phyloP scores from a whole-genome alignment of 1,140 invertebrate species.

The Ips nitidus region DNA sequence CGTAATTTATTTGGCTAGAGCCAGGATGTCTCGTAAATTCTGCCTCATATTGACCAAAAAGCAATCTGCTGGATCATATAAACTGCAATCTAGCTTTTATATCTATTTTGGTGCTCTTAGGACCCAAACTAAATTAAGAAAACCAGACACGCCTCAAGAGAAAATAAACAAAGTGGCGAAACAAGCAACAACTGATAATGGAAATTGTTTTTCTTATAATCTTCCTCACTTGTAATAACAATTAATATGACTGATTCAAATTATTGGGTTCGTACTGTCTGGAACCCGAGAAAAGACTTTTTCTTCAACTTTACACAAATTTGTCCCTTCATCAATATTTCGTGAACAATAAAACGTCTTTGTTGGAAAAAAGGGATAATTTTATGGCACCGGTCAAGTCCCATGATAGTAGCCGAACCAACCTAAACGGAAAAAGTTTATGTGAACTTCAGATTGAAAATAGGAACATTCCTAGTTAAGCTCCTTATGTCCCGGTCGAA shows the following conservation, averaged over 20 bases:
- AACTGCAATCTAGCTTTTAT: slow-evolving; percentile 40
- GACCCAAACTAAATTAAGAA: slow-evolving; percentile 23
- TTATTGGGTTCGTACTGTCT: background rate
- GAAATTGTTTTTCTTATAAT: background rate
- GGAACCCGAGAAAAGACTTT: too few species aligned
- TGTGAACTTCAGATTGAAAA: slow-evolving; percentile 23
- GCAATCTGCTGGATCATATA: slow-evolving; percentile 42
- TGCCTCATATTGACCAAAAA: slow-evolving; percentile 36
- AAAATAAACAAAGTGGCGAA: slow-evolving; percentile 9
- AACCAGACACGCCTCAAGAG: slow-evolving; percentile 15
- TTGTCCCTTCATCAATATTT: background rate
- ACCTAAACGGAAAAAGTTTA: slow-evolving; percentile 11
- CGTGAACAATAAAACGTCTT: background rate
- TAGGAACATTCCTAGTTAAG: slow-evolving; percentile 19
- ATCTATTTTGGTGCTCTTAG: slow-evolving; percentile 28
- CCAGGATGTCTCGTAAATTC: slow-evolving; percentile 34
- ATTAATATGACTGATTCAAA: background rate
- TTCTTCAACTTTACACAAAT: too few species aligned
- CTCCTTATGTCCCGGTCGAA: slow-evolving; percentile 15
- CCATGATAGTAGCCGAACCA: slow-evolving; percentile 9
- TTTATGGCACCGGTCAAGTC: slow-evolving; percentile 6
- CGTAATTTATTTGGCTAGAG: slow-evolving; percentile 29
- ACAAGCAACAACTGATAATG: background rate
- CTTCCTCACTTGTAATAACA: too few species aligned
- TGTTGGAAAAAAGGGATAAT: background rate